phyloP scores from a whole-genome alignment of 53 echinoderm and acorn worm genomes.

The Stichopus horrens region DNA sequence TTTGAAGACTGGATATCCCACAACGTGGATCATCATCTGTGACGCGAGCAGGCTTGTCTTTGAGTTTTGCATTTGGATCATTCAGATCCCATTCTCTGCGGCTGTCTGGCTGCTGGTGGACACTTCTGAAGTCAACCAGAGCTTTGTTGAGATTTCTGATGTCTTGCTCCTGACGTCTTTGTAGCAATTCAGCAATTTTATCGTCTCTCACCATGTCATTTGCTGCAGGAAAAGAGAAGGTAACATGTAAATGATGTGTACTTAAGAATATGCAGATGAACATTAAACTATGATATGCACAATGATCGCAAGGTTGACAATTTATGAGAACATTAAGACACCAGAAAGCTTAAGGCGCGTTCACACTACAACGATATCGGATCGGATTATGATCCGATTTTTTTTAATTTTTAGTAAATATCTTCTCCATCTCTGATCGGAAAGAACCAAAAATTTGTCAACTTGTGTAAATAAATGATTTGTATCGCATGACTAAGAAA shows the following conservation, averaged over 20 bases:
- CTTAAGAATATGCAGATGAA: not conserved
- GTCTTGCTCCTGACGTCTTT: conserved; percentile 84
- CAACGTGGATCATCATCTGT: conserved; percentile 93
- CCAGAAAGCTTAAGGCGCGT: too few relatives aligned
- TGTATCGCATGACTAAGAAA: too few relatives aligned
- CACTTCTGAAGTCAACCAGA: conserved; percentile 69
- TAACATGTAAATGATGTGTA: not conserved
- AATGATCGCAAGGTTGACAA: not conserved
- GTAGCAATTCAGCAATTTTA: conserved; percentile 85
- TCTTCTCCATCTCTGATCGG: too few relatives aligned
- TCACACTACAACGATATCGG: too few relatives aligned
- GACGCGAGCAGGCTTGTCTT: conserved; percentile 92
- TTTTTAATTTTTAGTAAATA: too few relatives aligned
- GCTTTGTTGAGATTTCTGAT: conserved; percentile 84
- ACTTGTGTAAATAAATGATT: too few relatives aligned
- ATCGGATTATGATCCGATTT: too few relatives aligned
- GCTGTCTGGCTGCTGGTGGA: conserved; percentile 90
- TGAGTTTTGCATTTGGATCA: conserved; percentile 91
- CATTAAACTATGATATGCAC: not conserved
- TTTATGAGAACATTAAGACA: not conserved
- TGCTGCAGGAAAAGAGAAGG: conserved; percentile 54
- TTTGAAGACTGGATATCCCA: conserved; percentile 82
- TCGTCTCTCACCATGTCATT: conserved; percentile 93
- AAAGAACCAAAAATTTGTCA: too few relatives aligned
- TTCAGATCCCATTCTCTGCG: conserved; percentile 94